Conservation (phyloP, 2,888 invertebrate species). For the Zhuqinia jingwanae region DNA sequence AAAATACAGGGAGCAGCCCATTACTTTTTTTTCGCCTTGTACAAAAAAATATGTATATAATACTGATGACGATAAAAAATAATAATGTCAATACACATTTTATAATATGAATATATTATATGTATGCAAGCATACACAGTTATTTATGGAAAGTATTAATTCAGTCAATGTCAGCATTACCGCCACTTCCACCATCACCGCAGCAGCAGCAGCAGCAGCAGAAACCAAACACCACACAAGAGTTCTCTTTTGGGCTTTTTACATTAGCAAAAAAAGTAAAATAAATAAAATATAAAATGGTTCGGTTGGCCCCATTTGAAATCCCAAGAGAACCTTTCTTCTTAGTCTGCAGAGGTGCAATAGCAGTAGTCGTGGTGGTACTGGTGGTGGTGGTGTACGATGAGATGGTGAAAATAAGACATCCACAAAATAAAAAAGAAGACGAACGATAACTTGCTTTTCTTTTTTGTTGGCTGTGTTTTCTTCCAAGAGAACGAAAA, state of each 20-base stretch:
- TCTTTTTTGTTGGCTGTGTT: no score
- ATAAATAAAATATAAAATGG: background rate
- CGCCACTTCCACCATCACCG: slow-evolving; percentile 7
- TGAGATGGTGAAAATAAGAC: no score
- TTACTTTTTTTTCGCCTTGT: no score
- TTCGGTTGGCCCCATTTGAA: slow-evolving; percentile 51
- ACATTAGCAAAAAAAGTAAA: slow-evolving; percentile 47
- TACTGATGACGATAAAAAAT: slow-evolving; percentile 16
- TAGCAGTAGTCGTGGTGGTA: no score
- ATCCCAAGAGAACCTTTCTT: slow-evolving; percentile 56
- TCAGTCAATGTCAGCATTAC: slow-evolving; percentile 66
- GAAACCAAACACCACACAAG: slow-evolving; percentile 42
- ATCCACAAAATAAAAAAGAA: no score
- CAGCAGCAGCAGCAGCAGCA: no score
- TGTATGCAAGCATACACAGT: background rate
- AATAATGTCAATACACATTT: slow-evolving; percentile 9
- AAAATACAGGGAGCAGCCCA: no score
- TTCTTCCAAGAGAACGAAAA: slow-evolving; percentile 27
- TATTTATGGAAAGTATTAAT: slow-evolving; percentile 55
- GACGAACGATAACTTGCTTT: no score
- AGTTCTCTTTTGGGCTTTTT: slow-evolving; percentile 21
- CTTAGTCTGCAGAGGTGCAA: background rate
- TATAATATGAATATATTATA: slow-evolving; percentile 8
- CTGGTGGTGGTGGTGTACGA: no score
- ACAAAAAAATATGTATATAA: no score